A percentile compares a stretch with the other conserved stretches of the same genome.
Conservation (phyloP, 2,797 vertebrate species). For the Arnoldichthys spilopterus region DNA sequence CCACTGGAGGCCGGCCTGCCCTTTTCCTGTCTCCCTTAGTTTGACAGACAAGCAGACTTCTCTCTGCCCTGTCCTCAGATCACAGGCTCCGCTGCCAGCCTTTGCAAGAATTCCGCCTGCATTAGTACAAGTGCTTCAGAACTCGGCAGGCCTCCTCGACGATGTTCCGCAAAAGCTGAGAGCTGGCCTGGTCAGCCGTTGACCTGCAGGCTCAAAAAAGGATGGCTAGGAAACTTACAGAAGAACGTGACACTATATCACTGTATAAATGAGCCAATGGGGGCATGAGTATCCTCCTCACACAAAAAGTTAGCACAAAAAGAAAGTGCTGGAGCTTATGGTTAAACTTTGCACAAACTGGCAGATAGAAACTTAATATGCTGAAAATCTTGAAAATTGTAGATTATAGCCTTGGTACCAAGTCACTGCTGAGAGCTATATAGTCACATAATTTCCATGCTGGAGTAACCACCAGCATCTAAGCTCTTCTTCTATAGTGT, state of each 20-base stretch:
- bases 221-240: constrained; percentile 3
- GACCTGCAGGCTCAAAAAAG: constrained; percentile 25
- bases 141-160: constrained; percentile 65
- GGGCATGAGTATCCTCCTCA: not conserved
- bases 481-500: too few relatives aligned
- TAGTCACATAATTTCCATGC: too few relatives aligned
- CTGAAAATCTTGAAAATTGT: not conserved
- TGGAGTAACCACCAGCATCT: too few relatives aligned
- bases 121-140: constrained; percentile 66
- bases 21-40: constrained; percentile 71
- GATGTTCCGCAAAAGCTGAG: constrained; percentile 60
- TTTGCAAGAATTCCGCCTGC: constrained; percentile 47
- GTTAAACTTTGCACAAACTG: not conserved
- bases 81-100: constrained; percentile 72
- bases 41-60: constrained; percentile 76
- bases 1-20: constrained; percentile 79
- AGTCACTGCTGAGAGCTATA: not conserved
- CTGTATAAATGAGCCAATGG: not conserved
- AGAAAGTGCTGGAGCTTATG: not conserved
- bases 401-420: not conserved
- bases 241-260: not conserved
- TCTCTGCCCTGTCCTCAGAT: constrained; percentile 71
- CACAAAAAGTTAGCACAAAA: constrained; percentile 3
- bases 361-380: not conserved
- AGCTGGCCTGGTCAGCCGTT: constrained; percentile 36